Percentiles rank a stretch among this genome's conserved stretches.
These are phyloP conservation scores for Apostichopus japonicus DNA, from an alignment of 35 echinoderm and acorn worm species.

Conservation along the genomic window DNA sequence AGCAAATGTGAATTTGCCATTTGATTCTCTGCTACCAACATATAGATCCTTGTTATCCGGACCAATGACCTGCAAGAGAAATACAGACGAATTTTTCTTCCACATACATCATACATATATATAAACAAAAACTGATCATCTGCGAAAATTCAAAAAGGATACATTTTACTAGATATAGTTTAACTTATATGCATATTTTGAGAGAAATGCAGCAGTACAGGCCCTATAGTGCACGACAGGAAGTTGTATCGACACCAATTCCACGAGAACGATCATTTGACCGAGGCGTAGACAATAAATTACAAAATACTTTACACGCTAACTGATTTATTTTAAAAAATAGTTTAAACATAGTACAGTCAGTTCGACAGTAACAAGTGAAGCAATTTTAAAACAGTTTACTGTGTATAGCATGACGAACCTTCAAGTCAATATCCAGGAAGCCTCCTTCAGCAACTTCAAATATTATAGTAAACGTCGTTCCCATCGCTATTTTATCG, in stretches of 20 bases:
- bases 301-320: no score
- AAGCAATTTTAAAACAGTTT: no score
- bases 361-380: no score
- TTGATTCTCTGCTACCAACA: constrained; percentile 87
- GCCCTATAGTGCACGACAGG: no score
- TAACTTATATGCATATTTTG: no score
- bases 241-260: no score
- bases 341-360: no score
- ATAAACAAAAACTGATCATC: background rate
- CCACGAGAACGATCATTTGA: no score
- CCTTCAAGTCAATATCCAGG: constrained; percentile 94
- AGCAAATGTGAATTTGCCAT: constrained; percentile 95
- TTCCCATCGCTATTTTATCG: constrained; percentile 88
- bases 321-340: no score
- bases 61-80: constrained; percentile 72
- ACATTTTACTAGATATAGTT: no score
- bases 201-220: no score
- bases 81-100: background rate
- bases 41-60: constrained; percentile 90
- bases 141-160: background rate
- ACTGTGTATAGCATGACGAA: background rate
- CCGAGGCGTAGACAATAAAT: no score
- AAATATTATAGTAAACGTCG: constrained; percentile 95
- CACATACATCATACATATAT: background rate
- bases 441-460: constrained; percentile 98